Base-by-base conservation (phyloP, 2,797 vertebrate genomes). In the Apogon hyalosoma region DNA sequence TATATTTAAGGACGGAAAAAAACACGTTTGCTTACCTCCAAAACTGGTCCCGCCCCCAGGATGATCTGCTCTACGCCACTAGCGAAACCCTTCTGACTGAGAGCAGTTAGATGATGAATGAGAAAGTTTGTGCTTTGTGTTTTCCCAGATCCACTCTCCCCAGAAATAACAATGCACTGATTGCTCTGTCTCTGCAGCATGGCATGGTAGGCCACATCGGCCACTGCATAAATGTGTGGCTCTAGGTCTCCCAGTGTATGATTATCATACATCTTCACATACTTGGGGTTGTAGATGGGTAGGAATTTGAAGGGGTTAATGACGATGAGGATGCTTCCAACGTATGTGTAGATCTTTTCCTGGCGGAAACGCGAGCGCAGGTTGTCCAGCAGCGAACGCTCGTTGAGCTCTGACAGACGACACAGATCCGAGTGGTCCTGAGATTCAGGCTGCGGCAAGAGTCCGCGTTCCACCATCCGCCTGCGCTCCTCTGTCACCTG, bases 41-140 rank as follows among this genome's bases (percentile, higher is more conserved):
- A 92, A 12, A 99, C 98, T 64, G 98, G 98, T 75, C 98, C 98
- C 0, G 98, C 98, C 87, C 98, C 98, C 76, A 99, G 90, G 90
- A 99, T 99, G 77, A 98, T 99, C 93, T 99, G 98, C 90, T 99
- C 98, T 66, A 99, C 98, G 80, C 98, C 98, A 1, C 98, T 99
- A 82, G 97, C 98, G 80, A 98, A 99, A 63, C 98, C 98, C 75
- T 99, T 99, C 92, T 99, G 98, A 88, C 98, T 99, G 78, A 99
- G 96, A 36, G 98, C 98, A 0, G 98, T 99, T 82, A 99, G 95
- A 87, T 99, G 97, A 85, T 99, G 98, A 85, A 99, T 99, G 69
- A 99, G 95, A 75, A 99, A 99, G 92, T 99, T 99, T 73, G 98
- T 99, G 92, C 98, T 99, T 87, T 99, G 98, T 0, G 98, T 99